Conservation (phyloP, 2,113 vertebrate species). For the Emydura subglobosa region DNA sequence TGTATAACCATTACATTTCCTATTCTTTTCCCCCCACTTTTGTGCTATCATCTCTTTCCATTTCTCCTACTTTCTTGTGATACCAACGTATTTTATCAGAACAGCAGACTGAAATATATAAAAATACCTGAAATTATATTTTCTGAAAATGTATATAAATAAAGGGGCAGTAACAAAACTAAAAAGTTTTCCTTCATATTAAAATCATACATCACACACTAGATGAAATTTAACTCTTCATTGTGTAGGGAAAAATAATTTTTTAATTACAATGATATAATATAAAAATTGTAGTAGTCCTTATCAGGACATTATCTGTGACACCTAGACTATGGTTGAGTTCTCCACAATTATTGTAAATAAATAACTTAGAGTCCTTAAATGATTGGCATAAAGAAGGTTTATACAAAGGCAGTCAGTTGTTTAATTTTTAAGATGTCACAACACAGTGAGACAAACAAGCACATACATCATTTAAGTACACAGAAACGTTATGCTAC, state of each 20-base stretch:
- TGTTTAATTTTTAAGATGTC: neutral
- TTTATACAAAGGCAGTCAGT: slow-evolving; percentile 46
- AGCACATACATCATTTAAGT: slow-evolving; percentile 7
- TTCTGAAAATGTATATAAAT: neutral
- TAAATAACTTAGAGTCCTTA: slow-evolving; percentile 31
- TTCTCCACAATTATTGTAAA: slow-evolving; percentile 46
- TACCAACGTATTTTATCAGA: neutral
- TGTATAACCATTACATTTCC: neutral
- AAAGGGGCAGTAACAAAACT: neutral
- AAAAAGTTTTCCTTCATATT: neutral
- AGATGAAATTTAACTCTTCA: slow-evolving; percentile 39
- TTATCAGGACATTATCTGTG: slow-evolving; percentile 4
- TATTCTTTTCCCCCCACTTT: neutral
- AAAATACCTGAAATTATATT: neutral
- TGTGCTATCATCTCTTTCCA: neutral
- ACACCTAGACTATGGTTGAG: slow-evolving; percentile 19
- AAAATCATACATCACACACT: neutral
- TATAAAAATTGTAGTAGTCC: slow-evolving; percentile 52
- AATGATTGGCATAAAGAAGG: slow-evolving; percentile 31
- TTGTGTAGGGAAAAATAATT: slow-evolving; percentile 44
- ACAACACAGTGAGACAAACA: slow-evolving; percentile 51
- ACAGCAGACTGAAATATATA: neutral
- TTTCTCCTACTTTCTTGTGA: neutral
- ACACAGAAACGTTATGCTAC: slow-evolving; percentile 64
- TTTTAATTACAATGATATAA: slow-evolving; percentile 69